Evolutionary conservation across 2,797 vertebrate genomes (phyloP), one percentile per base, ranked within the genome.

Genomic region (Balearica regulorum): DNA sequence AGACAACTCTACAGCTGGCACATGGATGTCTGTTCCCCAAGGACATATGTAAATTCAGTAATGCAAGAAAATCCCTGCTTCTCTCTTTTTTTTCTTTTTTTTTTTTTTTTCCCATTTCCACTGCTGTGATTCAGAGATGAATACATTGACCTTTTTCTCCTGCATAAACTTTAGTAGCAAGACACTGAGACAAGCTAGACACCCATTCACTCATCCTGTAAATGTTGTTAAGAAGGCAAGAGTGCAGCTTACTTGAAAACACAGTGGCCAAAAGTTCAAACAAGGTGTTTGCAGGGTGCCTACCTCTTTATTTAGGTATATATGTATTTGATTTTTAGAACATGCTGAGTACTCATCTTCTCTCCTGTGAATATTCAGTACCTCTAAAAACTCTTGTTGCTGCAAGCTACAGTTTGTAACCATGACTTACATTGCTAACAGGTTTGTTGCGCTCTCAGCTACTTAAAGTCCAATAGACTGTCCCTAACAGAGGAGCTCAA

Each of bases 61-160:
- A 48, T 13, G 73, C 44, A 87, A 80, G 65, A 94, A 95, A 92
- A 90, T 55, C 28, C n/a, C 6, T 15, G 29, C 2, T 19, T 28
- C 5, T 15, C 28, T 2, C 16, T 26, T 43, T 60, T 48, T n/a
- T 37, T 37, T 37, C 12, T 39, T 5, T 43, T 43, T 15, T 6
- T 43, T 39, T 35, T 55, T 26, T 4, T 33, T 26, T 39, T 26
- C 3, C 2, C 6, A n/a, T 71, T 81, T 41, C 21, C 28, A 41
- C 20, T 54, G 58, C 37, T 81, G 12, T 64, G 64, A 76, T 76
- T 95, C 89, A 72, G 33, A 95, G 68, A 57, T 91, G 73, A 95
- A 95, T 92, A 86, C 44, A 89, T 76, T 95, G 85, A 97, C 90
- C 91, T 96, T 97, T 96, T 85, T 19, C 19, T 64, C 25, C 49